Evolutionary conservation across 2,797 vertebrate species (phyloP), one percentile per base, ranked within the genome.

Genomic region (Alosa sapidissima): DNA sequence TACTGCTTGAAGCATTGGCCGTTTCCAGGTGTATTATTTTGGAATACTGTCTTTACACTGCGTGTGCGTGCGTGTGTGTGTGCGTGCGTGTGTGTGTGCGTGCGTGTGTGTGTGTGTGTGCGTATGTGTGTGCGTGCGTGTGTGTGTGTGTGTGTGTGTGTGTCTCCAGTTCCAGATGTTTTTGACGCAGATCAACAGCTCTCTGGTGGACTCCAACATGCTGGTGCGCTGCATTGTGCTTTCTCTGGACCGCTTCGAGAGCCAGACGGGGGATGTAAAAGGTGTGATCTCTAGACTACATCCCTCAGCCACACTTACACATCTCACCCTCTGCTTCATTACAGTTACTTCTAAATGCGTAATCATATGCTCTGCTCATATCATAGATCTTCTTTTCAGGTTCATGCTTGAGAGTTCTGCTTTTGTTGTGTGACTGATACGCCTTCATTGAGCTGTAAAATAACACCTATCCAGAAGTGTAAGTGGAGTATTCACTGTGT

Each of bases 191-290:
- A 98, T 99, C 93, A 99, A 99, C 94, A 98, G 97, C 88, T 99
- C 98, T 0, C 89, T 99, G 87, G 98, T 99, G 87, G 98, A 99
- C 94, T 99, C 98, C 0, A 99, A 99, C 93, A 99, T 99, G 98
- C 92, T 99, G 41, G 97, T 99, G 86, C 97, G 98, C 89, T 99
- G 98, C 86, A 98, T 99, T 36, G 97, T 98, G 0, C 93, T 99
- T 68, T 99, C 98, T 0, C 92, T 99, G 91, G 98, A 99, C 91
- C 95, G 97, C 5, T 99, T 99, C 87, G 97, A 99, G 91, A 97
- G 95, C 84, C 97, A 98, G 89, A 97, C 97, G 1, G 95, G 97
- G 82, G 98, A 99, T 86, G 95, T 98, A 89, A 99, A 99, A 97
- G 98, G 98, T 99, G 91, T 93, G 48, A 47, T 13, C 5, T 65